These are phyloP conservation scores for Oreocharis arfaki DNA, from an alignment of 2,113 vertebrate genomes.

Conservation along the genomic window DNA sequence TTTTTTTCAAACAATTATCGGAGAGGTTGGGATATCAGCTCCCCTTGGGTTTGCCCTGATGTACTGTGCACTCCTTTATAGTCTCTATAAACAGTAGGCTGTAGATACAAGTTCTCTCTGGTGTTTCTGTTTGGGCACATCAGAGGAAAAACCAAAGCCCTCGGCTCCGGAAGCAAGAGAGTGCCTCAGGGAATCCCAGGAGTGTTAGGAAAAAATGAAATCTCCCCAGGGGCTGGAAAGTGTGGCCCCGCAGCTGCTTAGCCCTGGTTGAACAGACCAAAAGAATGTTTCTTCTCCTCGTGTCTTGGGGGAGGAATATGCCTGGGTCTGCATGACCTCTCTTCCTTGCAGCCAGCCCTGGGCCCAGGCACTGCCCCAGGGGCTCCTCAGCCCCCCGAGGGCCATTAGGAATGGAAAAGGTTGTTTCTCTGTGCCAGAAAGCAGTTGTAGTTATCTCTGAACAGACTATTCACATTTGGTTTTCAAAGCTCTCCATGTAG, in stretches of 20 bases:
- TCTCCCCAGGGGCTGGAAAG: neutral
- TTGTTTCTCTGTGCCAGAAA: neutral
- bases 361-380: accelerated
- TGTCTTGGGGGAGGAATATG: neutral
- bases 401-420: neutral
- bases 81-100: neutral
- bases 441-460: neutral
- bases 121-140: neutral
- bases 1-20: neutral
- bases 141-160: neutral
- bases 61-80: neutral
- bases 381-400: neutral
- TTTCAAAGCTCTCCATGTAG: constrained; percentile 26
- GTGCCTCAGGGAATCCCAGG: neutral
- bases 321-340: neutral
- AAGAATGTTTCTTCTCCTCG: neutral
- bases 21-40: neutral
- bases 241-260: neutral
- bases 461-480: neutral
- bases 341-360: neutral
- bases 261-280: neutral
- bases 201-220: neutral
- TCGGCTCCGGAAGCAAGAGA: neutral
- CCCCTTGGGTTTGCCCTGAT: neutral
- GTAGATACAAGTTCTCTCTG: neutral